Percentiles rank a stretch among this genome's conserved stretches.
These are phyloP conservation scores for Streptopelia turtur DNA, from an alignment of 2,797 vertebrate genomes.

Conservation along the genomic window DNA sequence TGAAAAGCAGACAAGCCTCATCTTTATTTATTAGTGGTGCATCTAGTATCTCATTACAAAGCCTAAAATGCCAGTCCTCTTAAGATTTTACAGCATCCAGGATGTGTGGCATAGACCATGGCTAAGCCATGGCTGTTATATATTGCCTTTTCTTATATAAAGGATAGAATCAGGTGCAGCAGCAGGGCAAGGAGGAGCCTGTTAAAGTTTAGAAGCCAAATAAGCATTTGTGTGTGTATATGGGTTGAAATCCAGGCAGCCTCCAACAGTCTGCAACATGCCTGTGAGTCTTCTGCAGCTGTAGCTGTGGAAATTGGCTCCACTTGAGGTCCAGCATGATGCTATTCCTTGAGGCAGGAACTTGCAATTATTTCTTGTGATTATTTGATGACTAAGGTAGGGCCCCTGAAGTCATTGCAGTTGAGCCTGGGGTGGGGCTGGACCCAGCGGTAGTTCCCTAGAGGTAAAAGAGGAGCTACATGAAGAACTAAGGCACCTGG, in stretches of 20 bases:
- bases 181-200: background rate
- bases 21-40: background rate
- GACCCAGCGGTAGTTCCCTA: background rate
- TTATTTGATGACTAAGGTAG: background rate
- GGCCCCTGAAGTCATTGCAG: background rate
- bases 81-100: background rate
- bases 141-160: background rate
- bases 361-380: background rate
- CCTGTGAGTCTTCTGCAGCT: background rate
- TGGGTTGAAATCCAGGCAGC: slow-evolving; percentile 22
- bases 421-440: background rate
- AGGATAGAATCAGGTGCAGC: background rate
- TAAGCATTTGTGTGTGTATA: background rate
- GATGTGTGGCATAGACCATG: background rate
- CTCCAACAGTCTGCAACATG: background rate
- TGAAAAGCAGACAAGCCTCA: background rate
- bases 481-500: background rate
- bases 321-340: background rate
- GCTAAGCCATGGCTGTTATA: background rate
- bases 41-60: background rate
- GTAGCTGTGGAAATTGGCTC: background rate
- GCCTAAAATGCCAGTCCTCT: background rate
- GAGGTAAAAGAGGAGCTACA: background rate
- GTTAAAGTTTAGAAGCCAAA: background rate
- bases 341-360: background rate